A percentile compares a stretch with the other conserved stretches of the same genome.
These are phyloP conservation scores for Linnaemya vulpina DNA, from an alignment of 2,888 invertebrate genomes.

Conservation along the genomic window DNA sequence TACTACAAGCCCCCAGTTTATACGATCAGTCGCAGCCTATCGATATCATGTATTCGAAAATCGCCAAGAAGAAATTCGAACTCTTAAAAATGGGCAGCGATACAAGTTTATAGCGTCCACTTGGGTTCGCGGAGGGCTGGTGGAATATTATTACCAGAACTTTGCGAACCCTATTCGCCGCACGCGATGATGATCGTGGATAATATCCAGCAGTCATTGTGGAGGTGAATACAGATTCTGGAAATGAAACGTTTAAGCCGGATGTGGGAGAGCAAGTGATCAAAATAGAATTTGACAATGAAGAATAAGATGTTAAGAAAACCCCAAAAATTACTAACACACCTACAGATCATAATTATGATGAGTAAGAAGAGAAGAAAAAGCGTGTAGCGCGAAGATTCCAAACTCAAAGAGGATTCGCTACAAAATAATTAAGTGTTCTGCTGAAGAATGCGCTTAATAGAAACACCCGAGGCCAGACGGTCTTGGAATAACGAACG, in stretches of 20 bases:
- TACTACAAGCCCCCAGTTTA: constrained; percentile 94
- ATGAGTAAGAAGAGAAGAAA: constrained; percentile 1
- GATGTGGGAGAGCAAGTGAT: constrained; percentile 79
- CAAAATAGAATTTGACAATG: constrained; percentile 78
- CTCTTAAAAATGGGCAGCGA: constrained; percentile 92
- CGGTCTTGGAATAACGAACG: constrained; percentile 17
- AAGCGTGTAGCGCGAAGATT: neutral
- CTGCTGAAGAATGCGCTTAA: neutral
- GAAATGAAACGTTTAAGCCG: constrained; percentile 66
- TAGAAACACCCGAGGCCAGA: neutral
- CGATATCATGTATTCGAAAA: constrained; percentile 94
- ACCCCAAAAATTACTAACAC: neutral
- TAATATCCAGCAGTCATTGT: constrained; percentile 80
- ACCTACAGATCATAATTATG: constrained; percentile 14
- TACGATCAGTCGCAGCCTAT: constrained; percentile 95
- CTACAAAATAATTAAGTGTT: neutral
- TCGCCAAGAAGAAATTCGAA: constrained; percentile 94
- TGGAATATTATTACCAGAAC: constrained; percentile 88
- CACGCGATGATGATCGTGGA: constrained; percentile 84
- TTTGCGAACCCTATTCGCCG: constrained; percentile 87
- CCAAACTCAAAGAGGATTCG: neutral
- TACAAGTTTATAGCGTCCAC: constrained; percentile 83
- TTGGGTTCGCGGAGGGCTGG: constrained; percentile 85
- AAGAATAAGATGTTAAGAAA: constrained; percentile 49
- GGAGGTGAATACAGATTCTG: constrained; percentile 61